Evolutionary conservation across 1,140 invertebrate genomes (phyloP).

Genomic region (Heliconius hermathena): DNA sequence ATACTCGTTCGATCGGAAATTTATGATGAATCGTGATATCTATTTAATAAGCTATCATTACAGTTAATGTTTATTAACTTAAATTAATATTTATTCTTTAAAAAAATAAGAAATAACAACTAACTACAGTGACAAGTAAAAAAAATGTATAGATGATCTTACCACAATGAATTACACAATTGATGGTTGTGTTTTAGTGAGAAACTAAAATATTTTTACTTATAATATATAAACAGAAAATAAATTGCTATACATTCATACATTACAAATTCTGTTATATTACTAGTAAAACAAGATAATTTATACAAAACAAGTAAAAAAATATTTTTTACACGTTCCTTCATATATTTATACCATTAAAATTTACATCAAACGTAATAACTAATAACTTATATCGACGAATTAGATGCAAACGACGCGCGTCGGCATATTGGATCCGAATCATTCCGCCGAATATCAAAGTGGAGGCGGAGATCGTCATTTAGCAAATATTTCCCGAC

Average conservation of each 20-base stretch:
- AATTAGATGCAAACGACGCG: not conserved
- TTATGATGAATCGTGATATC: not conserved
- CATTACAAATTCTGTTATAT: too few species aligned
- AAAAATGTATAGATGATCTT: too few species aligned
- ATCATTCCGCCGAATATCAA: not conserved
- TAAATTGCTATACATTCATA: too few species aligned
- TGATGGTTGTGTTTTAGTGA: too few species aligned
- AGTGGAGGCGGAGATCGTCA: not conserved
- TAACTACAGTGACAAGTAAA: too few species aligned
- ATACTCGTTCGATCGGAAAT: slow-evolving; percentile 26
- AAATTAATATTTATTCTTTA: not conserved
- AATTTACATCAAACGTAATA: not conserved
- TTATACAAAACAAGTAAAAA: too few species aligned
- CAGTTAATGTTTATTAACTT: not conserved
- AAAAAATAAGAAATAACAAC: not conserved
- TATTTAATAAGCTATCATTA: not conserved
- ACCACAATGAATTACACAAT: too few species aligned
- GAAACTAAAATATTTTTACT: too few species aligned
- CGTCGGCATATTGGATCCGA: not conserved
- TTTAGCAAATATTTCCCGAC: slow-evolving; percentile 16
- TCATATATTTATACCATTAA: not conserved
- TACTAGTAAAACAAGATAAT: too few species aligned
- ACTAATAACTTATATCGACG: not conserved
- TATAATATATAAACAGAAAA: too few species aligned
- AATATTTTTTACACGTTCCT: too few species aligned